Conservation (phyloP, 2,888 invertebrate species). For the Nomada fabriciana region DNA sequence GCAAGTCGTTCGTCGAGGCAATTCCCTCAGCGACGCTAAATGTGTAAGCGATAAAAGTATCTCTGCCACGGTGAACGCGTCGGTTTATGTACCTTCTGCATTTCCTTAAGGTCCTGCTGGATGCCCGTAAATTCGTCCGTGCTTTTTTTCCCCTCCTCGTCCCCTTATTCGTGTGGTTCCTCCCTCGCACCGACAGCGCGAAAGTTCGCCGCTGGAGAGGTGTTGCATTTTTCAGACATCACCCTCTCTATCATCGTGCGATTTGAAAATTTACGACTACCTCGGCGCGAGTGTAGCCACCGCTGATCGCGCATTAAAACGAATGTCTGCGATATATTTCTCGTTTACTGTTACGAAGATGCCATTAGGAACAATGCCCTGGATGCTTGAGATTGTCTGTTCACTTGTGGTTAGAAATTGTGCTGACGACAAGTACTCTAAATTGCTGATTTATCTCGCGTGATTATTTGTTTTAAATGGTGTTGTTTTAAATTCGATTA, state of each 20-base stretch:
- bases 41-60: conserved; percentile 75
- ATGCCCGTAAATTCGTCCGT: conserved; percentile 62
- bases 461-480: too few relatives aligned
- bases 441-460: too few relatives aligned
- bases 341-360: too few relatives aligned
- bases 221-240: conserved; percentile 24
- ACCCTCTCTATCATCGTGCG: conserved; percentile 22
- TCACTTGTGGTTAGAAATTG: too few relatives aligned
- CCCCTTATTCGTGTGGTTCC: background rate
- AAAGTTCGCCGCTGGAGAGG: conserved; percentile 24
- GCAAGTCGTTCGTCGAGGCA: conserved; percentile 62
- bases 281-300: background rate
- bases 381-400: too few relatives aligned
- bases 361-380: too few relatives aligned
- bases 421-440: too few relatives aligned
- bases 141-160: background rate
- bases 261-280: conserved; percentile 30
- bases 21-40: conserved; percentile 70
- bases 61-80: conserved; percentile 62
- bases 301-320: conserved; percentile 3
- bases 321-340: background rate
- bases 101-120: conserved; percentile 67
- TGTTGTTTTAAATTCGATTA: too few relatives aligned
- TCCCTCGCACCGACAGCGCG: background rate
- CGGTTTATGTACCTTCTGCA: conserved; percentile 70